phyloP scores from a whole-genome alignment of 2,797 vertebrate species.

The Chelon auratus region DNA sequence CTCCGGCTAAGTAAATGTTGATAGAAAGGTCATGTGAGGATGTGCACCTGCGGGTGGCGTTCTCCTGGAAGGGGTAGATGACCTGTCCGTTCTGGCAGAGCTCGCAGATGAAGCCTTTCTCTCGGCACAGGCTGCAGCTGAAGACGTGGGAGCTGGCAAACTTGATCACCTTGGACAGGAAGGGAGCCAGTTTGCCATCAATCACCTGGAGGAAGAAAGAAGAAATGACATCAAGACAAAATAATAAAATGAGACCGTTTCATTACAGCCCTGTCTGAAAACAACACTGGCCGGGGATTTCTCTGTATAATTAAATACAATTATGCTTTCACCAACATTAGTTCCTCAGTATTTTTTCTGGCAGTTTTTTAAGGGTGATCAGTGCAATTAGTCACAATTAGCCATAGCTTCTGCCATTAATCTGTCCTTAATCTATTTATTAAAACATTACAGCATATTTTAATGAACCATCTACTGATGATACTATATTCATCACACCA shows the following conservation, averaged over 20 bases:
- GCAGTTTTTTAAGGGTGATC: too few species aligned
- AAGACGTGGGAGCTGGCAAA: conserved; percentile 97
- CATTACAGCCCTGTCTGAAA: too few species aligned
- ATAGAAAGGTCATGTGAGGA: not conserved
- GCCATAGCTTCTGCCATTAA: too few species aligned
- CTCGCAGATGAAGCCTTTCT: conserved; percentile 99
- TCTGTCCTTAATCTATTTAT: too few species aligned
- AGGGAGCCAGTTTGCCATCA: conserved; percentile 96
- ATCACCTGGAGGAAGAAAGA: conserved; percentile 86
- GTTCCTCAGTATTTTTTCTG: too few species aligned
- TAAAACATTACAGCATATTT: too few species aligned
- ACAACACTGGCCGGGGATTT: too few species aligned
- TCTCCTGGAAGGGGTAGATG: conserved; percentile 98
- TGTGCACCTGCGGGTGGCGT: conserved; percentile 92
- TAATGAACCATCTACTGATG: too few species aligned
- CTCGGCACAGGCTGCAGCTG: conserved; percentile 96
- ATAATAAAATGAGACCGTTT: not conserved
- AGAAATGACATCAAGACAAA: not conserved
- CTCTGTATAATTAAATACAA: too few species aligned
- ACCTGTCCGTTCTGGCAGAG: conserved; percentile 96
- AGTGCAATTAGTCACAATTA: too few species aligned
- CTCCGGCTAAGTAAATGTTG: not conserved
- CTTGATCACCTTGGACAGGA: conserved; percentile 97
- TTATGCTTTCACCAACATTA: too few species aligned
- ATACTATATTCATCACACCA: too few species aligned